Percentiles rank a stretch among this genome's conserved stretches.
Evolutionary conservation across 2,113 vertebrate species (phyloP).

Genomic region (Nicator chloris): DNA sequence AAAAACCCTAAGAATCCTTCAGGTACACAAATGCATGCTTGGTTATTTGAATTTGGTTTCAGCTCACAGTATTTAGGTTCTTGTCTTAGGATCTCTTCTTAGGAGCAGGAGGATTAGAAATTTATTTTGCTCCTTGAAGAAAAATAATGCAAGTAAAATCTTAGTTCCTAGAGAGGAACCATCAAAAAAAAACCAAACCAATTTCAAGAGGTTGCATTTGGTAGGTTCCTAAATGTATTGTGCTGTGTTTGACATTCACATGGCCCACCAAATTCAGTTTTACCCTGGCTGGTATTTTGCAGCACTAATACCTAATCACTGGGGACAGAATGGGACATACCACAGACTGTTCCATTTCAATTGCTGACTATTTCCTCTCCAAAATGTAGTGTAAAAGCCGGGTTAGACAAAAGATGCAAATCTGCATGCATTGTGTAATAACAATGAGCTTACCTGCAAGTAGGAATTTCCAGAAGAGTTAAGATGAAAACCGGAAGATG

Average conservation of each 20-base stretch:
- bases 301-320: neutral
- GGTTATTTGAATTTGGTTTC: neutral
- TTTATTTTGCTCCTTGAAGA: neutral
- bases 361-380: neutral
- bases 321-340: neutral
- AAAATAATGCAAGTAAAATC: neutral
- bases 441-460: constrained; percentile 58
- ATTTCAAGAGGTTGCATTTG: neutral
- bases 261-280: neutral
- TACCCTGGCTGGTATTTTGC: neutral
- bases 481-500: neutral
- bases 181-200: neutral
- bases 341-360: neutral
- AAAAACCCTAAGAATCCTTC: neutral
- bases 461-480: constrained; percentile 1
- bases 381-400: neutral
- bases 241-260: neutral
- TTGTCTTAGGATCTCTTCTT: neutral
- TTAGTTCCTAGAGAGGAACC: neutral
- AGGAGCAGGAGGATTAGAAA: neutral
- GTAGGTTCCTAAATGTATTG: neutral
- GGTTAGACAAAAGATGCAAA: neutral
- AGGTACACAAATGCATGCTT: neutral
- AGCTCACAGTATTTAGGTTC: neutral
- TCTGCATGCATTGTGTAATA: neutral